These are phyloP conservation scores for Leptopilina boulardi DNA, from an alignment of 1,140 invertebrate species.

Conservation along the genomic window DNA sequence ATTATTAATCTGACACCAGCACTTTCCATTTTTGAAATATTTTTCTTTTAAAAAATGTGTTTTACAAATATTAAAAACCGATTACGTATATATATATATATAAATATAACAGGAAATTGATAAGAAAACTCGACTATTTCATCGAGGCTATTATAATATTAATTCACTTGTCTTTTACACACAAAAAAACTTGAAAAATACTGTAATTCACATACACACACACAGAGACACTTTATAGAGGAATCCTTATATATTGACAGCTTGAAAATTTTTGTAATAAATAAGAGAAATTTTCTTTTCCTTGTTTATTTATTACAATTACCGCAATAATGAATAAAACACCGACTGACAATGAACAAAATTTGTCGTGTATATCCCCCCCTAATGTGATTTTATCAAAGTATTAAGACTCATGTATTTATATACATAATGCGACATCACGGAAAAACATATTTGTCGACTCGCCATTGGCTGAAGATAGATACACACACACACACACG, in stretches of 20 bases:
- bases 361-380: not conserved
- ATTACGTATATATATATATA: no score
- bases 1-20: constrained; percentile 49
- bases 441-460: constrained; percentile 43
- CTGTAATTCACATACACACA: not conserved
- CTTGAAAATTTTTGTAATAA: not conserved
- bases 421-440: constrained; percentile 43
- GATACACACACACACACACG: not conserved
- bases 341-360: not conserved
- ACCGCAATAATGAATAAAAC: not conserved
- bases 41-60: not conserved
- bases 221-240: no score
- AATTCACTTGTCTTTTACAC: not conserved
- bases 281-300: not conserved
- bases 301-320: not conserved
- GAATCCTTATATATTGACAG: not conserved
- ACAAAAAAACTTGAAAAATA: not conserved
- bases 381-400: not conserved
- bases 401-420: constrained; percentile 7
- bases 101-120: constrained; percentile 22
- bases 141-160: constrained; percentile 16
- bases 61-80: no score
- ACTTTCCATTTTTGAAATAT: constrained; percentile 47
- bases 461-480: constrained; percentile 33
- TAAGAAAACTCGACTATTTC: constrained; percentile 8